Percentiles rank a stretch among this genome's conserved stretches.
These are phyloP conservation scores for Sapayoa aenigma DNA, from an alignment of 2,113 vertebrate genomes.

Conservation along the genomic window DNA sequence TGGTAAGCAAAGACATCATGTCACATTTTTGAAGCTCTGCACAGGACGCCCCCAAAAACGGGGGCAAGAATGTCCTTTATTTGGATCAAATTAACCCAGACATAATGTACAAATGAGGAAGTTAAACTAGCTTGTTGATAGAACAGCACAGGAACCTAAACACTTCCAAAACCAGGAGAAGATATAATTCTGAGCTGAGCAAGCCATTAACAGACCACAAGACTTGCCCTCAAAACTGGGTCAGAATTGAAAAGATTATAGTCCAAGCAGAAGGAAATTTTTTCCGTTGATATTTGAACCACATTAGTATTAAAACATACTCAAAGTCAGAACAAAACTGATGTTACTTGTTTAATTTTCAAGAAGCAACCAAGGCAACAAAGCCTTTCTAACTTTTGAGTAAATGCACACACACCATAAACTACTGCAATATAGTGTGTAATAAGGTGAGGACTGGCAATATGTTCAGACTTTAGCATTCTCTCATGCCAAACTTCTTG, in stretches of 20 bases:
- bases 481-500: neutral
- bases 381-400: neutral
- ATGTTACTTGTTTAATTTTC: neutral
- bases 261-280: neutral
- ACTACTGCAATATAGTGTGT: neutral
- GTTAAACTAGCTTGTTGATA: neutral
- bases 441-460: neutral
- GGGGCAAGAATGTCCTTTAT: neutral
- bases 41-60: neutral
- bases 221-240: neutral
- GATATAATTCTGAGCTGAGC: neutral
- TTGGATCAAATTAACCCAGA: neutral
- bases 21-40: neutral
- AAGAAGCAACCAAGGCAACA: neutral
- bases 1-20: neutral
- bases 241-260: neutral
- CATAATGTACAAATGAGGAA: neutral
- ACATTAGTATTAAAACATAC: neutral
- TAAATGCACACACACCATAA: neutral
- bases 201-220: neutral
- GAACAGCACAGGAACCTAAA: neutral
- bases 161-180: neutral
- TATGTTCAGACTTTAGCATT: neutral
- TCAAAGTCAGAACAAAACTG: neutral
- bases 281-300: neutral